A percentile compares a stretch with the other conserved stretches of the same genome.
phyloP scores from a whole-genome alignment of 2,113 vertebrate genomes.

The Bettongia penicillata region DNA sequence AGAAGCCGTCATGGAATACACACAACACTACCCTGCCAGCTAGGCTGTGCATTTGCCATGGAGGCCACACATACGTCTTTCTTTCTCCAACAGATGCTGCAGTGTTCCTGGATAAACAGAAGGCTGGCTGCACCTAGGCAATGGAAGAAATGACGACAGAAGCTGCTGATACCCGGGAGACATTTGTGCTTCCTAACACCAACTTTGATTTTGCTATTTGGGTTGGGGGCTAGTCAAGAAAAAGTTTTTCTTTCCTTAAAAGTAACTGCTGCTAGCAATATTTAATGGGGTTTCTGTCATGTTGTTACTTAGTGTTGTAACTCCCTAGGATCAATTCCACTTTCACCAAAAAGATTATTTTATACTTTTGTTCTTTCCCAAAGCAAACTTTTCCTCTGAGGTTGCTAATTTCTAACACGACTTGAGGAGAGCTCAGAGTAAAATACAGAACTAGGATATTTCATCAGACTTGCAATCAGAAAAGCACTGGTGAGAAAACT shows the following conservation, averaged over 20 bases:
- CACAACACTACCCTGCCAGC: accelerated
- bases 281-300: not conserved
- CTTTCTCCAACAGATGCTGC: conserved; percentile 38
- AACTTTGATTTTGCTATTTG: conserved; percentile 65
- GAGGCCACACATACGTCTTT: conserved; percentile 11
- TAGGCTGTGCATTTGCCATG: not conserved
- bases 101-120: conserved; percentile 67
- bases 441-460: not conserved
- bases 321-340: conserved; percentile 38
- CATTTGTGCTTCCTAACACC: conserved; percentile 47
- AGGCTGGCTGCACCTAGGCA: conserved; percentile 51
- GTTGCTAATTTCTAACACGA: not conserved
- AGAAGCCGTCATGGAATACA: not conserved
- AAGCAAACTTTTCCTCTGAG: not conserved
- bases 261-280: conserved; percentile 34
- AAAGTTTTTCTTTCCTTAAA: conserved; percentile 53
- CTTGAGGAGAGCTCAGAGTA: not conserved
- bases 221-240: conserved; percentile 28
- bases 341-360: not conserved
- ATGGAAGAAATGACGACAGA: conserved; percentile 71
- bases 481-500: not conserved
- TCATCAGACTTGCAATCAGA: not conserved
- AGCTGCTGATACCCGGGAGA: not conserved
- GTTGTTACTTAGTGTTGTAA: conserved; percentile 48
- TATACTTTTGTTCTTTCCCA: not conserved